Evolutionary conservation across 2,888 invertebrate genomes (phyloP).

Genomic region (Microctonus hyperodae): DNA sequence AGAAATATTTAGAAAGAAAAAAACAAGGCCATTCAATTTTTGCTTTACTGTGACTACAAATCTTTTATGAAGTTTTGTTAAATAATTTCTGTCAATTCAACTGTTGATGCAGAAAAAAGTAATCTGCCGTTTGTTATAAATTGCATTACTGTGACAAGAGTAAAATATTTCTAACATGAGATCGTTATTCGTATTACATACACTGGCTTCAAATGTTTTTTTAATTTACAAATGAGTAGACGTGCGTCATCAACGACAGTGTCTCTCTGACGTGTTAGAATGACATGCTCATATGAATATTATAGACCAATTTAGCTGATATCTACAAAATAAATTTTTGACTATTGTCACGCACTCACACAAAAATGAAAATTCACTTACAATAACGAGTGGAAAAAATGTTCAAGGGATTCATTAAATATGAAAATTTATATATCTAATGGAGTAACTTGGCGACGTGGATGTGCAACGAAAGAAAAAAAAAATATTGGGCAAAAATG

Average conservation of each 20-base stretch:
- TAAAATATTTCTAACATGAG: neutral
- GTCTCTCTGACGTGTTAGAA: neutral
- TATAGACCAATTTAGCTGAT: constrained; percentile 39
- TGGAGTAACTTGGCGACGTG: neutral
- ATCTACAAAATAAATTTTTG: neutral
- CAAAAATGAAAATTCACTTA: constrained; percentile 9
- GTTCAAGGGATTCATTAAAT: neutral
- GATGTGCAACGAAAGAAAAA: neutral
- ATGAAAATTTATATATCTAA: neutral
- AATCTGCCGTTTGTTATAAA: neutral
- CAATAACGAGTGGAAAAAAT: neutral
- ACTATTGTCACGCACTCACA: neutral
- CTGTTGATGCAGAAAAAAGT: neutral
- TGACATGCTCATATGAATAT: constrained; percentile 37
- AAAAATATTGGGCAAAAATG: neutral
- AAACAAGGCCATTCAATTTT: neutral
- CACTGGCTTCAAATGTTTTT: neutral
- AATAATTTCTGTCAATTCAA: neutral
- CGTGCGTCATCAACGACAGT: neutral
- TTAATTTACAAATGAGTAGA: neutral
- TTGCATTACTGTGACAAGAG: neutral
- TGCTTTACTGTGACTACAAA: neutral
- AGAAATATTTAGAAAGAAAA: neutral
- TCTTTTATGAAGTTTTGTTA: neutral
- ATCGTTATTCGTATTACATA: neutral